Evolutionary conservation across 2,113 vertebrate genomes (phyloP).

Genomic region (Calcarius ornatus): DNA sequence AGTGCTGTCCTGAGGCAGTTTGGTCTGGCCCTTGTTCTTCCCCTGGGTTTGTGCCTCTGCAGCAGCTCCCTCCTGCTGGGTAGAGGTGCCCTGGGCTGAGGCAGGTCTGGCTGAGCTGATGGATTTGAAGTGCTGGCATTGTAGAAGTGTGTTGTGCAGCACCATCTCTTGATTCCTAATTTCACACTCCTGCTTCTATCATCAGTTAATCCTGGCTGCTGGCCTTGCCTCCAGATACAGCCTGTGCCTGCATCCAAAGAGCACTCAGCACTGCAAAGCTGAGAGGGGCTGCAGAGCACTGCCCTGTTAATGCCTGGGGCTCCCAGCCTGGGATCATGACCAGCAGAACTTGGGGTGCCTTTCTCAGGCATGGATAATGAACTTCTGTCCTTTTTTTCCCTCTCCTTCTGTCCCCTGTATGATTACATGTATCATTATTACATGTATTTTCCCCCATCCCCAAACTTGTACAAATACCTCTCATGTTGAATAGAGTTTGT

Average conservation of each 20-base stretch:
- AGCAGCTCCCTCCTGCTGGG: neutral
- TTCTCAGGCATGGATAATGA: neutral
- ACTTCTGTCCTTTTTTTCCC: fast-evolving
- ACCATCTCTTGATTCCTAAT: neutral
- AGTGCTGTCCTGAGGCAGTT: neutral
- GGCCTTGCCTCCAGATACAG: conserved; percentile 27
- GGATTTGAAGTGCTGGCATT: neutral
- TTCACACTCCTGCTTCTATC: neutral
- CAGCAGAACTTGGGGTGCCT: neutral
- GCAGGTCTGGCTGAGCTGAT: neutral
- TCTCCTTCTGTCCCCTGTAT: neutral
- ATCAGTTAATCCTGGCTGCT: conserved; percentile 12
- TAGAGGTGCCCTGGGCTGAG: neutral
- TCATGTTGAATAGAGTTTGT: neutral
- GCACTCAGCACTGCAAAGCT: neutral
- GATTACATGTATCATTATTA: neutral
- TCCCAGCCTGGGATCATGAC: neutral
- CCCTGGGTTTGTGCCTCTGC: neutral
- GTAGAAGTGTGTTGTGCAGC: neutral
- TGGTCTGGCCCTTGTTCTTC: neutral
- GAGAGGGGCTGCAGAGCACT: neutral
- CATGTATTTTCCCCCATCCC: neutral
- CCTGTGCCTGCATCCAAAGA: neutral
- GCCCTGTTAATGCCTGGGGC: neutral
- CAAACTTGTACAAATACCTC: neutral